Evolutionary conservation across 2,888 invertebrate genomes (phyloP), one percentile per base, ranked within the genome.

Genomic region (Mongoloraphidia duomilia): DNA sequence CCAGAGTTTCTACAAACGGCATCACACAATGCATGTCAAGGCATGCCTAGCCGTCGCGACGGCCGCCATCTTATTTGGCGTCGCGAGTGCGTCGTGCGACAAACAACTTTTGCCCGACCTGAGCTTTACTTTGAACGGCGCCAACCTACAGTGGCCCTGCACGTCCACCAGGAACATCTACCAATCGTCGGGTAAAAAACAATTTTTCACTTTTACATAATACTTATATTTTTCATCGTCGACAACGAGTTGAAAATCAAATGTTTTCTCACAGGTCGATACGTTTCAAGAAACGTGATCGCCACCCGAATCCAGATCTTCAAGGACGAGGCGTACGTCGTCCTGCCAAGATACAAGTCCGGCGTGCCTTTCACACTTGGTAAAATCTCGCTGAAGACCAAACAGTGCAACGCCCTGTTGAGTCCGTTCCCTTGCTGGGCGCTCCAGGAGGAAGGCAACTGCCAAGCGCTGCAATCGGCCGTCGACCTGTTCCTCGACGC

Each of bases 361-460:
- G 80, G 80, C 33, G 74, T 77, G 1, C 78, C 80, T 9, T 72
- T 74, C 46, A 79, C 80, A 2, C 60, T 80, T 40, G 80, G 73
- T 14, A 72, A 66, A 54, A 66, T 78, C 37, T 67, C 69, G n/a
- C 61, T 77, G 53, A 73, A 68, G 55, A 64, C 64, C 49, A 71
- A 68, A 47, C 67, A 70, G 36, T 73, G 74, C 53, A 61, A 71
- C 46, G 67, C 76, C 2, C 65, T 65, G 57, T 70, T 76, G 56
- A 69, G 70, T 55, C 80, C 82, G 13, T 80, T 76, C 70, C 81
- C 80, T 49, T 77, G 74, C 64, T 81, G 82, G 79, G 72, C 73
- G 51, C 71, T 77, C 59, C 82, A 84, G 66, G 83, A 82, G 66
- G 80, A 80, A 68, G 78, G 76, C 40, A 75, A 76, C 64, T 80